Evolutionary conservation across 2,888 invertebrate species (phyloP).

Genomic region (Nyleta sp.): DNA sequence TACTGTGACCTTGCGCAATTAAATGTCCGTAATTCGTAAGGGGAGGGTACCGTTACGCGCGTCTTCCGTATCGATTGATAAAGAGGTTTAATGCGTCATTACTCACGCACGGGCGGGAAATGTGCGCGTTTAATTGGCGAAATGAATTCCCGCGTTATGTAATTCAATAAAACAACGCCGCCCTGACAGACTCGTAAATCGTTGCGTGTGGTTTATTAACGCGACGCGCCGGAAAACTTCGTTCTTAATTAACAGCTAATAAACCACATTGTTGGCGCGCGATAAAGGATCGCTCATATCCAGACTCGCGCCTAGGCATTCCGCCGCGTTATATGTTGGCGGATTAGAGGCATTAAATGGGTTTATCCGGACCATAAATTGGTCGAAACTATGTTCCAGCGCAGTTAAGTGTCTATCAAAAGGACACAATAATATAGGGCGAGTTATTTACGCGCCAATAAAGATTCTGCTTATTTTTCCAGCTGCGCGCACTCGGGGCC

Average conservation of each 20-base stretch:
- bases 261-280: constrained; percentile 53
- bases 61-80: constrained; percentile 24
- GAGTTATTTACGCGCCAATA: constrained; percentile 53
- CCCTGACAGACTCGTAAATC: constrained; percentile 40
- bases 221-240: constrained; percentile 46
- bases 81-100: constrained; percentile 17
- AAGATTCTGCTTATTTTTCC: constrained; percentile 27
- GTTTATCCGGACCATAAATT: constrained; percentile 57
- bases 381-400: constrained; percentile 49
- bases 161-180: constrained; percentile 47
- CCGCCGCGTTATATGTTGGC: constrained; percentile 47
- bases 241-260: constrained; percentile 60
- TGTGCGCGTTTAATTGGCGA: constrained; percentile 36
- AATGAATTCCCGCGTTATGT: constrained; percentile 42
- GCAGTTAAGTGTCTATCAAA: constrained; percentile 53
- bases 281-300: constrained; percentile 37
- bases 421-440: constrained; percentile 53
- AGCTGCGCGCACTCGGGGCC: background rate
- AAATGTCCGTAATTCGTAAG: constrained; percentile 6
- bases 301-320: constrained; percentile 27
- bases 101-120: constrained; percentile 23
- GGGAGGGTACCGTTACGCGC: constrained; percentile 13
- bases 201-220: constrained; percentile 31
- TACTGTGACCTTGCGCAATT: constrained; percentile 9
- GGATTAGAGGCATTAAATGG: constrained; percentile 54